Percentiles rank a stretch among this genome's conserved stretches.
Evolutionary conservation across 2,113 vertebrate species (phyloP).

Genomic region (Pygoscelis adeliae): DNA sequence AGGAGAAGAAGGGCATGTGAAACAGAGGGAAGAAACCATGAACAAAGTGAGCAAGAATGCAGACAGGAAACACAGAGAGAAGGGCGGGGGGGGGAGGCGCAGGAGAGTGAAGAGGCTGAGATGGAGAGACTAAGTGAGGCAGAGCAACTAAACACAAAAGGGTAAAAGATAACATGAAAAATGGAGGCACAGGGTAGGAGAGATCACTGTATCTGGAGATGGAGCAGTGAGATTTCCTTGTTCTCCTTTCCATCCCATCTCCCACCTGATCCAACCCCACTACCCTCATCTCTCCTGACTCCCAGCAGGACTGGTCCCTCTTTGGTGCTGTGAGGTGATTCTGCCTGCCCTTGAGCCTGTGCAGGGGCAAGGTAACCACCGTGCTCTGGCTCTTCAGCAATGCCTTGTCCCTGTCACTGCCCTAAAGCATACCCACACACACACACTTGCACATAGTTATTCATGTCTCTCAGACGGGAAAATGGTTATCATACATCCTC

Average conservation of each 20-base stretch:
- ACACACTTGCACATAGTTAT: neutral
- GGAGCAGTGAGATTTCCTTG: neutral
- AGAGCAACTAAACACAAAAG: neutral
- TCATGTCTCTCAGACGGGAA: neutral
- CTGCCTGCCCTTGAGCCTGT: neutral
- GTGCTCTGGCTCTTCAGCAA: neutral
- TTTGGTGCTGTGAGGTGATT: neutral
- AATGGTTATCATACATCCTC: slow-evolving; percentile 22
- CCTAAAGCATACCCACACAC: neutral
- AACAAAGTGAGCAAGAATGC: neutral
- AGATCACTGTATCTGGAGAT: neutral
- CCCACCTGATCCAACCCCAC: neutral
- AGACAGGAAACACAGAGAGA: neutral
- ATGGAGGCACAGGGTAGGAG: neutral
- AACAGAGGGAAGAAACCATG: neutral
- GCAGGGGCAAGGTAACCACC: neutral
- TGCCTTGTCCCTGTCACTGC: neutral
- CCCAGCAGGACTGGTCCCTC: neutral
- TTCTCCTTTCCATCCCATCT: neutral
- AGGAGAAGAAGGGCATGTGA: neutral
- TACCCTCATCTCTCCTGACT: neutral
- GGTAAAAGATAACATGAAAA: neutral
- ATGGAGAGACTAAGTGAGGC: neutral
- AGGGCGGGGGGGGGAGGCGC: neutral
- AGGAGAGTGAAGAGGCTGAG: neutral